Evolutionary conservation across 2,113 vertebrate genomes (phyloP).

Genomic region (Gavialis gangeticus): DNA sequence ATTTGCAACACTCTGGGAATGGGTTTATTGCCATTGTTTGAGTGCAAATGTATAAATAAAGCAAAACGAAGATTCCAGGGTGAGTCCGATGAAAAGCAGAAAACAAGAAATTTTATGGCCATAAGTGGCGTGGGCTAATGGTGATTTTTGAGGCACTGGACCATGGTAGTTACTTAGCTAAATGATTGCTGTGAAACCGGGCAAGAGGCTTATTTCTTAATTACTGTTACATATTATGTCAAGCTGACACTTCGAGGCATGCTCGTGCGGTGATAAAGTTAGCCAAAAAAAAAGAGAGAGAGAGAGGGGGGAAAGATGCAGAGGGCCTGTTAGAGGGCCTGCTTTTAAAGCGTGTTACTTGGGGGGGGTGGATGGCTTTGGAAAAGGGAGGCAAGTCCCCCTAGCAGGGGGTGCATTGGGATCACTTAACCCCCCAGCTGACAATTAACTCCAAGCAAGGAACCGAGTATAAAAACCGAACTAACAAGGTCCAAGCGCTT

Average conservation of each 20-base stretch:
- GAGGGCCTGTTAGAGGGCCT: background rate
- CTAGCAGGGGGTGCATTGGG: accelerated
- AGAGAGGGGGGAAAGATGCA: background rate
- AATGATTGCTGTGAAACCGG: conserved; percentile 90
- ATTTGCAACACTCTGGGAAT: conserved; percentile 97
- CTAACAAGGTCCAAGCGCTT: too few species aligned
- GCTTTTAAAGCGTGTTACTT: background rate
- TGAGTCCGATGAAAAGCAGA: conserved; percentile 94
- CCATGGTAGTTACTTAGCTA: conserved; percentile 93
- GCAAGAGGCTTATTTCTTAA: conserved; percentile 93
- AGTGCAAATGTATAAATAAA: conserved; percentile 92
- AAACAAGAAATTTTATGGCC: conserved; percentile 99
- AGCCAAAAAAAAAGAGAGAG: conserved; percentile 58
- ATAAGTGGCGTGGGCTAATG: conserved; percentile 97
- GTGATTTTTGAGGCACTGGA: conserved; percentile 97
- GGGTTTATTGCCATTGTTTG: conserved; percentile 93
- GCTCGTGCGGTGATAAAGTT: conserved; percentile 86
- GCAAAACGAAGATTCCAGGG: conserved; percentile 92
- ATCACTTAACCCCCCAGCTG: background rate
- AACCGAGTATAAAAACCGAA: background rate
- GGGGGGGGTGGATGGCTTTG: accelerated
- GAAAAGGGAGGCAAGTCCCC: background rate
- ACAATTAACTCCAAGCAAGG: background rate
- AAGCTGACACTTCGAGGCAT: conserved; percentile 73
- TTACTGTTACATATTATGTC: conserved; percentile 95